Evolutionary conservation across 2,113 vertebrate genomes (phyloP).

Genomic region (Lipophrys pholis): DNA sequence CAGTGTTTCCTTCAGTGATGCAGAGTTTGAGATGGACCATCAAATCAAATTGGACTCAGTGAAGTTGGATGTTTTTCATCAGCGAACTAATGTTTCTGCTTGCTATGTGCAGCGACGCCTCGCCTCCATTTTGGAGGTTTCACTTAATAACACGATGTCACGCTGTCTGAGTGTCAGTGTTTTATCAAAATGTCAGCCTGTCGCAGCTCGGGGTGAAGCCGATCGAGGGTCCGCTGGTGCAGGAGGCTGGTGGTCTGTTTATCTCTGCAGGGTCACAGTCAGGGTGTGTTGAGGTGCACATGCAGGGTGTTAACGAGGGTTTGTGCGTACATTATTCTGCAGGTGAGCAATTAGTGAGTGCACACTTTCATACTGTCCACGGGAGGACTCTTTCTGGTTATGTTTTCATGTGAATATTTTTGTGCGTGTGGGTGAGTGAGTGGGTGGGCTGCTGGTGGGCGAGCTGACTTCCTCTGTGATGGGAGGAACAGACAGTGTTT

Average conservation of each 20-base stretch:
- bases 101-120: conserved; percentile 1
- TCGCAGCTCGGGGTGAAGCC: conserved; percentile 28
- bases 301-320: conserved; percentile 24
- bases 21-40: background rate
- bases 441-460: conserved; percentile 50
- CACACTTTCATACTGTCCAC: conserved; percentile 14
- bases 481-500: conserved; percentile 67
- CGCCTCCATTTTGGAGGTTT: conserved; percentile 26
- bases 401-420: conserved; percentile 11
- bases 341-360: conserved; percentile 38
- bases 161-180: conserved; percentile 20
- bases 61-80: background rate
- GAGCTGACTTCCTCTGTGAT: conserved; percentile 62
- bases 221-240: background rate
- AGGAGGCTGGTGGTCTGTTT: conserved; percentile 23
- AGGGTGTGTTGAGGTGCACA: background rate
- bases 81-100: background rate
- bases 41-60: background rate
- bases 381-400: conserved; percentile 2
- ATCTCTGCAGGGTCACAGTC: conserved; percentile 42
- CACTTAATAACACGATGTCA: conserved; percentile 32
- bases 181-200: conserved; percentile 34
- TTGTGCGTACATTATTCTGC: conserved; percentile 8
- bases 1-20: background rate
- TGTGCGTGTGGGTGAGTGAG: conserved; percentile 25